phyloP scores from a whole-genome alignment of 1,140 invertebrate species.

The Zaprionus taronus region DNA sequence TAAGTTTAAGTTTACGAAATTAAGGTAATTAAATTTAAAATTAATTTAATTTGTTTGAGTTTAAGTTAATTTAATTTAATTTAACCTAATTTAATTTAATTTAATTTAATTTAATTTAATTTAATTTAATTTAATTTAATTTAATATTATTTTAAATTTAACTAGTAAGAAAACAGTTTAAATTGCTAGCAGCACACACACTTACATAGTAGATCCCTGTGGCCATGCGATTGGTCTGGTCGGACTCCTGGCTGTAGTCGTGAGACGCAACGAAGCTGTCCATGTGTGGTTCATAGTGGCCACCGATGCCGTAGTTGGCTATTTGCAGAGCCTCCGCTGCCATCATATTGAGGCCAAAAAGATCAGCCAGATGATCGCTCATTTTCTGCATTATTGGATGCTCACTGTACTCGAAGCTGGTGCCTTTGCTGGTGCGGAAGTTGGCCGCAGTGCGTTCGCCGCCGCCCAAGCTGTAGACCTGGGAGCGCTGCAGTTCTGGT shows the following conservation, averaged over 20 bases:
- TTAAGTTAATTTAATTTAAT: too few relatives aligned
- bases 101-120: too few relatives aligned
- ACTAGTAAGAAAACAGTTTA: not conserved
- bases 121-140: too few relatives aligned
- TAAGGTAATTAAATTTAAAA: too few relatives aligned
- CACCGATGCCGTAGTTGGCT: conserved; percentile 99
- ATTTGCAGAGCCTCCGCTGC: conserved; percentile 97
- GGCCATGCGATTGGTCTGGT: conserved; percentile 94
- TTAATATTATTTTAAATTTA: too few relatives aligned
- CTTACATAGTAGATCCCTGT: conserved; percentile 93
- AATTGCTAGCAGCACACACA: conserved; percentile 38
- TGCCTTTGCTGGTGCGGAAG: conserved; percentile 98
- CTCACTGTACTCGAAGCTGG: conserved; percentile 94
- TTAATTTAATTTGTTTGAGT: too few relatives aligned
- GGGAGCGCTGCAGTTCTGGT: conserved; percentile 87
- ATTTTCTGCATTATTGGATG: conserved; percentile 90
- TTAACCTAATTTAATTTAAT: too few relatives aligned
- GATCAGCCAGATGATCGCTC: conserved; percentile 88
- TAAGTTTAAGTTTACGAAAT: too few relatives aligned
- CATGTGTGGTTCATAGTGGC: conserved; percentile 98
- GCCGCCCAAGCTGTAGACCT: conserved; percentile 46
- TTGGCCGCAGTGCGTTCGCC: conserved; percentile 63
- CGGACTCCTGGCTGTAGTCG: conserved; percentile 58
- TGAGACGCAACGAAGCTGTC: conserved; percentile 91
- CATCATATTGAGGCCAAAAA: conserved; percentile 92